Percentiles rank a stretch among this genome's conserved stretches.
Evolutionary conservation across 2,797 vertebrate species (phyloP).

Genomic region (Anguilla megastoma): DNA sequence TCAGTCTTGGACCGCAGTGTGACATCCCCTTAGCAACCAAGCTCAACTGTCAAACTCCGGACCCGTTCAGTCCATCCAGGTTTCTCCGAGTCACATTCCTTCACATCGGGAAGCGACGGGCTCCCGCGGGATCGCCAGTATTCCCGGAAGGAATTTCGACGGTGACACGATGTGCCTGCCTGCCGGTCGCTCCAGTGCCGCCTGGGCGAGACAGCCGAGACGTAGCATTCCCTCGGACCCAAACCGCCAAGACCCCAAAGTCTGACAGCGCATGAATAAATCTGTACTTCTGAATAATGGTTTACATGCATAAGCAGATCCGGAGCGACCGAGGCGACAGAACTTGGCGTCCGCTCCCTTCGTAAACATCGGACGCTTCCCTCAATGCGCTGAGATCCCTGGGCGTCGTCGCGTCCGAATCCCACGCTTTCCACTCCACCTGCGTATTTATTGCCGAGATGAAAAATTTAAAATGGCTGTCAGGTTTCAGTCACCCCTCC

Average conservation of each 20-base stretch:
- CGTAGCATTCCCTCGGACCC: not conserved
- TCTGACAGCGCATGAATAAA: conserved; percentile 10
- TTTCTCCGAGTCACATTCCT: not conserved
- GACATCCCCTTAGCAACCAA: not conserved
- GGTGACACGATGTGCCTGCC: conserved; percentile 53
- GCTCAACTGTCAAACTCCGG: not conserved
- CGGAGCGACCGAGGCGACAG: not conserved
- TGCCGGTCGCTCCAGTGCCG: conserved; percentile 47
- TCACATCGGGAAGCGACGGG: not conserved
- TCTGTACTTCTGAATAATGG: not conserved
- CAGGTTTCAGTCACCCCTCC: not conserved
- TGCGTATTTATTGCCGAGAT: not conserved
- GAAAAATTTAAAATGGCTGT: not conserved
- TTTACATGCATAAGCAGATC: conserved; percentile 3
- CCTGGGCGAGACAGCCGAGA: not conserved
- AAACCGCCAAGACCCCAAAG: not conserved
- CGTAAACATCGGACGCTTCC: not conserved
- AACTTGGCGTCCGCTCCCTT: not conserved
- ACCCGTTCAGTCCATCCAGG: not conserved
- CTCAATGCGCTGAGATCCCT: not conserved
- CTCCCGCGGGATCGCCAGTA: not conserved
- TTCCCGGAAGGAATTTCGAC: conserved; percentile 51
- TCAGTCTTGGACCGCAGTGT: not conserved
- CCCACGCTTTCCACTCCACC: not conserved
- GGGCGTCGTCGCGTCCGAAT: not conserved